Conservation (phyloP, 2,113 vertebrate species). For the Dasyurus viverrinus region DNA sequence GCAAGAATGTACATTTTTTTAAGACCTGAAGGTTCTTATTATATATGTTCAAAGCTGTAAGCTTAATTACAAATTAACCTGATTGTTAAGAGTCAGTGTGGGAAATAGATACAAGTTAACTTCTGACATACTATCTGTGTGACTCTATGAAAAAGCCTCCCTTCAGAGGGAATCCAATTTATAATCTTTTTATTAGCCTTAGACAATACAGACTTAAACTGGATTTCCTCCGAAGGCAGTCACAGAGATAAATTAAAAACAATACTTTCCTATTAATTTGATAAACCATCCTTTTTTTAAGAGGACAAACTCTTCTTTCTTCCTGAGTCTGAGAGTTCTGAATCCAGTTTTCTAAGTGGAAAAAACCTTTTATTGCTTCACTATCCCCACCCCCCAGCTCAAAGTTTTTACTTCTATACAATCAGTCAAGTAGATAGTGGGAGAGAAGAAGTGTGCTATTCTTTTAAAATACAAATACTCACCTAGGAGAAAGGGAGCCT, state of each 20-base stretch:
- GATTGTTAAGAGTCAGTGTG: background rate
- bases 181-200: background rate
- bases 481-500: background rate
- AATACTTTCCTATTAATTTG: background rate
- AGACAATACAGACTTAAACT: background rate
- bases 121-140: background rate
- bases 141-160: background rate
- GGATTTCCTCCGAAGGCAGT: background rate
- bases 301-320: background rate
- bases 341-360: background rate
- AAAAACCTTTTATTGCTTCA: background rate
- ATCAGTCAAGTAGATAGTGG: background rate
- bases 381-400: background rate
- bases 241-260: background rate
- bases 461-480: background rate
- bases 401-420: background rate
- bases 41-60: slow-evolving; percentile 6
- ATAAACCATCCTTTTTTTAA: background rate
- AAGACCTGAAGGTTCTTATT: slow-evolving; percentile 6
- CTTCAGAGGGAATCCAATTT: background rate
- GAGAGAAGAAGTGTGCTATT: background rate
- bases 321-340: background rate
- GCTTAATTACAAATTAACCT: background rate
- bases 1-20: slow-evolving; percentile 17
- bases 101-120: no score